A percentile compares a stretch with the other conserved stretches of the same genome.
Evolutionary conservation across 2,888 invertebrate species (phyloP).

Genomic region (Adela reaumurella): DNA sequence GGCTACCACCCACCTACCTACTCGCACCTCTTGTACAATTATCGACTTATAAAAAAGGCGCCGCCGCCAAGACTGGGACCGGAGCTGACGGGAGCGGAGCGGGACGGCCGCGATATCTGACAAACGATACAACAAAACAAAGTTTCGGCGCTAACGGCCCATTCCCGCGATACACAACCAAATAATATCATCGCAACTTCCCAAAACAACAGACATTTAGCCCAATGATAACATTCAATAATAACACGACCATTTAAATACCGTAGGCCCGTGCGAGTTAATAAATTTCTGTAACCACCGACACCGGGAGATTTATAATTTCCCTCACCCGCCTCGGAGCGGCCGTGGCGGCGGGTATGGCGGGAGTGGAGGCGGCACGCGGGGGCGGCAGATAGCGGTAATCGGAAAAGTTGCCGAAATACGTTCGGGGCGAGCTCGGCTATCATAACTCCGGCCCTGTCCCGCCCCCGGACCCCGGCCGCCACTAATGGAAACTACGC

Average conservation of each 20-base stretch:
- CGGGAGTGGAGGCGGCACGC: background rate
- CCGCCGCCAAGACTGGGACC: too few relatives aligned
- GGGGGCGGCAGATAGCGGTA: background rate
- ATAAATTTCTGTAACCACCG: conserved; percentile 5
- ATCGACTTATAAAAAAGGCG: too few relatives aligned
- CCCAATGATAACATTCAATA: background rate
- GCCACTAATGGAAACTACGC: background rate
- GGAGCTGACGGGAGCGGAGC: too few relatives aligned
- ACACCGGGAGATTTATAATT: conserved; percentile 5
- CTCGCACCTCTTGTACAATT: too few relatives aligned
- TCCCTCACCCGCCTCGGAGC: background rate
- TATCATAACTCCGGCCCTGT: background rate
- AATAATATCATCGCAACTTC: background rate
- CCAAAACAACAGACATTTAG: background rate
- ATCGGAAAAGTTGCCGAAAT: background rate
- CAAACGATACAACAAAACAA: background rate
- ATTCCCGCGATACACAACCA: background rate
- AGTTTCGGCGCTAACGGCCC: background rate
- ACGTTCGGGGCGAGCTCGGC: background rate
- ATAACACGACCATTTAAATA: background rate
- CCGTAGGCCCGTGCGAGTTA: background rate
- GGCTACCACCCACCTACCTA: too few relatives aligned
- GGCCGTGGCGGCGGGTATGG: conserved; percentile 1
- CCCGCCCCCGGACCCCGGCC: background rate
- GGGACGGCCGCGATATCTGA: background rate